phyloP scores from a whole-genome alignment of 2,888 invertebrate genomes.

The Aporophyla lueneburgensis region DNA sequence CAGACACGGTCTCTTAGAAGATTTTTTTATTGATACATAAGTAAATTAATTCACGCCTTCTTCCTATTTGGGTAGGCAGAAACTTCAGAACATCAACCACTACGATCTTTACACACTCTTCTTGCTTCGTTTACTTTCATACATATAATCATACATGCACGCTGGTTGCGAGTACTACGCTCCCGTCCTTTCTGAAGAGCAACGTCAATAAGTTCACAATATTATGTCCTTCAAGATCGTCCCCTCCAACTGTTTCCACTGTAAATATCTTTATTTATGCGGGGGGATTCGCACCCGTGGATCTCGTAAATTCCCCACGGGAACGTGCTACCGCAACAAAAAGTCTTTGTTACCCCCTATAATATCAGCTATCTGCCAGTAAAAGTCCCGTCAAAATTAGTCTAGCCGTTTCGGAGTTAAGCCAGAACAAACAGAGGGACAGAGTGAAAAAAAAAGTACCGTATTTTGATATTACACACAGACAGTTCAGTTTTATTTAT shows the following conservation, averaged over 20 bases:
- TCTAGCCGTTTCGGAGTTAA: no score
- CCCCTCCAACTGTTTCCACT: not conserved
- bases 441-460: no score
- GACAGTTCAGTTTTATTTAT: no score
- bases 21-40: slow-evolving; percentile 52
- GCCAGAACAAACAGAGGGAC: no score
- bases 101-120: not conserved
- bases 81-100: not conserved
- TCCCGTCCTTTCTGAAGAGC: not conserved
- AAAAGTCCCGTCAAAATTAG: no score
- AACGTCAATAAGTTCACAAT: not conserved
- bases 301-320: no score
- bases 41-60: no score
- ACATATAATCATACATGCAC: not conserved
- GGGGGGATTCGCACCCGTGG: no score
- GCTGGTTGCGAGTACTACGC: not conserved
- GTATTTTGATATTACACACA: no score
- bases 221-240: not conserved
- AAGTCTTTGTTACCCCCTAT: no score
- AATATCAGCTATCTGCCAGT: no score
- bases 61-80: not conserved
- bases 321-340: no score
- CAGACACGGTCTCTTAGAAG: slow-evolving; percentile 40
- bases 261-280: not conserved
- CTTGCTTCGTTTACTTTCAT: not conserved